These are phyloP conservation scores for Oryzias curvinotus DNA, from an alignment of 2,113 vertebrate genomes.

Conservation along the genomic window DNA sequence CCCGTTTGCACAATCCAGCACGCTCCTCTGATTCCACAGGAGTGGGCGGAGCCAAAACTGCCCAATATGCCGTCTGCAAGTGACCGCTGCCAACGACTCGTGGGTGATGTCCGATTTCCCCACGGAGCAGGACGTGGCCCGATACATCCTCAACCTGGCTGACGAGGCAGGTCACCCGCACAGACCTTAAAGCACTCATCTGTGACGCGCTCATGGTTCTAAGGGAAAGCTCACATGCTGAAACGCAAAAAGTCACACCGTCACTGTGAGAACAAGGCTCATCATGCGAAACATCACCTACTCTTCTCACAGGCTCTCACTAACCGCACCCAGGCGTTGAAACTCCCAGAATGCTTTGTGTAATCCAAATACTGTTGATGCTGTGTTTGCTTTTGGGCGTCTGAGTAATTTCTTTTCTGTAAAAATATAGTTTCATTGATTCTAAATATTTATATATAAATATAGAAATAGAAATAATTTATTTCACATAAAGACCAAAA, in stretches of 20 bases:
- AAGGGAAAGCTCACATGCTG: neutral
- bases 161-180: conserved; percentile 94
- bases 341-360: conserved; percentile 15
- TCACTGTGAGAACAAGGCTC: conserved; percentile 4
- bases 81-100: conserved; percentile 90
- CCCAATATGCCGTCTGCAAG: conserved; percentile 93
- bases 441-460: too few species aligned
- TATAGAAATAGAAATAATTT: conserved; percentile 3
- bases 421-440: too few species aligned
- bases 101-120: conserved; percentile 97
- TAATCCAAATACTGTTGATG: conserved; percentile 19
- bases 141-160: conserved; percentile 95
- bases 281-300: neutral
- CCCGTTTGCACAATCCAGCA: neutral
- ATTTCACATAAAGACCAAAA: conserved; percentile 12
- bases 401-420: neutral
- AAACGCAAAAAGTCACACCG: conserved; percentile 29
- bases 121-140: conserved; percentile 91
- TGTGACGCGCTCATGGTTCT: neutral
- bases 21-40: conserved; percentile 72
- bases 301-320: too few species aligned
- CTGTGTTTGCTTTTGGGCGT: conserved; percentile 15
- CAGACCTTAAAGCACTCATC: conserved; percentile 79
- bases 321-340: neutral
- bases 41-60: conserved; percentile 94